Evolutionary conservation across 2,797 vertebrate genomes (phyloP), one percentile per base, ranked within the genome.

Genomic region (Masticophis lateralis): DNA sequence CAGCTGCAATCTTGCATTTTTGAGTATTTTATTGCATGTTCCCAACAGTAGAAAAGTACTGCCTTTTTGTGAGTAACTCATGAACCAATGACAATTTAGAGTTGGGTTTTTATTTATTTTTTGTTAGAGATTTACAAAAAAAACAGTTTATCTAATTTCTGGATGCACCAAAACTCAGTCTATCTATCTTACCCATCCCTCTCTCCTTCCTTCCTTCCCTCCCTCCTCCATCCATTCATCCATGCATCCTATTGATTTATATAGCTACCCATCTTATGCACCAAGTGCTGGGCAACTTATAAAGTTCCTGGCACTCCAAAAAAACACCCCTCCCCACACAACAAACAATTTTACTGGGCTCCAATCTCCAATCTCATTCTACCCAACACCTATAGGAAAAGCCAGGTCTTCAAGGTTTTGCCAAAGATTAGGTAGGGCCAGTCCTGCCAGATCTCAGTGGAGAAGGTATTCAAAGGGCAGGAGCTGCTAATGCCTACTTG

Each of bases 11-110:
- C 90, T 91, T 94, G 92, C 3, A 20, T 79, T 32, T 60, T 93
- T 60, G 90, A 91, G 79, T 66, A 95, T 94, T 95, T 95, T 89
- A 93, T 57, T 95, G 37, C 66, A 93, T 93, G 94, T 95, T 94
- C 43, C 94, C 92, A 92, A 92, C 37, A 94, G 90, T 12, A 92
- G 89, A 93, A 93, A 96, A 95, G 57, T 92, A 90, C 89, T 91
- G 69, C 66, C 63, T 69, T 88, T 90, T 87, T 51, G 16, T 66
- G 94, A 93, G 92, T 87, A 79, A 79, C 56, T 59, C 37, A 27
- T 43, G 11, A 87, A 87, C 5, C 55, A 6, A 53, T 79, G 32
- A 43, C 74, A 79, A 79, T 43, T 91, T 91, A 87, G 3, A 96
- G 2, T 55, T 90, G 8, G 43, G n/a, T 88, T 90, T 56, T 57